Base-by-base conservation (phyloP, 2,797 vertebrate genomes). In the Adrianichthys oophorus region DNA sequence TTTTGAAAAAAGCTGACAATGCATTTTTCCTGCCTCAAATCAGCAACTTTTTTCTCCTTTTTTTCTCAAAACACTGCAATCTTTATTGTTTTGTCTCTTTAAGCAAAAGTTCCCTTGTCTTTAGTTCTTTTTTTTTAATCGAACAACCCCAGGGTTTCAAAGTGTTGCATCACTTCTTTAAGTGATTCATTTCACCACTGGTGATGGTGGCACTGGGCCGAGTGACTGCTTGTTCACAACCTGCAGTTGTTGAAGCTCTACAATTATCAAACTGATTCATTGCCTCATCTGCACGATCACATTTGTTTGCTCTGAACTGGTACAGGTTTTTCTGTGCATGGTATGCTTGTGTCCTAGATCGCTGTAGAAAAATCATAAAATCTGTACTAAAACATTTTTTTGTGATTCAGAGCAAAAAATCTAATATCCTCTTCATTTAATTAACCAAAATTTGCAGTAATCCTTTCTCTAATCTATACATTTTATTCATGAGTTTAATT, bases 321-420 rank as follows among this genome's bases (percentile, higher is more conserved):
- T 1, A 3, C 32, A 37, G 10, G 12, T 3, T 45, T 59, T 45
- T 68, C 62, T 74, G 47, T 80, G 84, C 85, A 82, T 80, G 79
- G 69, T 59, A 26, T 63, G 47, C 29, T 59, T 54, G 29, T 8
- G 15, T 8, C 16, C 43, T 37, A 21, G 10, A 42, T 42, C 60
- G 61, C 19, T 50, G 42, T 26, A 14, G 43, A 48, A 50, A 21
- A 67, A 59, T 70, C 65, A 73, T 41, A 58, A 72, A 69, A 80
- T 76, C 67, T 46, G 50, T 41, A 2, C 50, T 46, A 18, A 66
- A 72, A 46, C 60, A 29, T 12, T 46, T 60, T 21, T 72, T 59
- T 74, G 47, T 71, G 56, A 64, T 32, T 76, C 24, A 23, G 43
- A 52, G 55, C 65, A 60, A 50, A 37, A 60, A 29, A 29, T 19